Evolutionary conservation across 2,797 vertebrate genomes (phyloP).

Genomic region (Synaphobranchus kaupii): DNA sequence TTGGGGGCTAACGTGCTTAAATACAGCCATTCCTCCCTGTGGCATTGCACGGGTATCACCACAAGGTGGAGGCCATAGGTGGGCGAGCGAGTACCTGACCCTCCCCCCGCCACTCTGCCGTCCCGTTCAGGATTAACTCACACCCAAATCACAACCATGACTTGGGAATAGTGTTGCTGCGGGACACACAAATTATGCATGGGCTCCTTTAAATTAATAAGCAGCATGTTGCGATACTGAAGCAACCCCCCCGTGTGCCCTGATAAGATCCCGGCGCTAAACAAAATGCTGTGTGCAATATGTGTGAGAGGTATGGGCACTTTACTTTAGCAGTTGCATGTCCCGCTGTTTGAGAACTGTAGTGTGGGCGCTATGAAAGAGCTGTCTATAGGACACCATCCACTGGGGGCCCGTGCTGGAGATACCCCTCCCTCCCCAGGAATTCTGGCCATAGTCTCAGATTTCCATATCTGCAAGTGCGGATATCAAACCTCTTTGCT

Average conservation of each 20-base stretch:
- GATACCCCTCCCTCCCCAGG: background rate
- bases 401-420: background rate
- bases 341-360: constrained; percentile 20
- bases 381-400: background rate
- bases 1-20: background rate
- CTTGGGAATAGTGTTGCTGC: constrained; percentile 13
- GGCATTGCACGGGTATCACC: background rate
- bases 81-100: background rate
- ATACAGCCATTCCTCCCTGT: background rate
- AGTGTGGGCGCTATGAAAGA: constrained; percentile 1
- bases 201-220: constrained; percentile 32
- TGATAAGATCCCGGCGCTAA: background rate
- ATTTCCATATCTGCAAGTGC: background rate
- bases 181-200: constrained; percentile 39
- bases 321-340: background rate
- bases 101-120: background rate
- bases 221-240: background rate
- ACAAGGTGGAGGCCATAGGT: background rate
- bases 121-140: constrained; percentile 2
- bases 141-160: background rate
- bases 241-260: background rate
- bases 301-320: too few species aligned
- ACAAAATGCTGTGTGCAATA: too few species aligned
- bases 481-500: background rate
- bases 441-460: background rate